Evolutionary conservation across 2,888 invertebrate genomes (phyloP).

Genomic region (Drosophila greeni): DNA sequence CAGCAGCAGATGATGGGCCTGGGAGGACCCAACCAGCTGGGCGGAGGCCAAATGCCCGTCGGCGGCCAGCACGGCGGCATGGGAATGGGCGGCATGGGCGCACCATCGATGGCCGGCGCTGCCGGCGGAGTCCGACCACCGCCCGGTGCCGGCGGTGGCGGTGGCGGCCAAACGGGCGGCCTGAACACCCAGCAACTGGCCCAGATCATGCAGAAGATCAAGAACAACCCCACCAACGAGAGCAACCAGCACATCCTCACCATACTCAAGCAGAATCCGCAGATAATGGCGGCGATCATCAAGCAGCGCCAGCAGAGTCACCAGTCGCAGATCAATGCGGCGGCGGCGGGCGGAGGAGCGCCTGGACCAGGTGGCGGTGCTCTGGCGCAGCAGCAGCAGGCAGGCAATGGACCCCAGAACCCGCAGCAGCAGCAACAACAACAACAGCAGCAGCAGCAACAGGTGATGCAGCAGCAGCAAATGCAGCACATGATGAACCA

Average conservation of each 20-base stretch:
- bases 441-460: conserved; percentile 78
- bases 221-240: conserved; percentile 93
- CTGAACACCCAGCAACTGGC: conserved; percentile 82
- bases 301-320: conserved; percentile 90
- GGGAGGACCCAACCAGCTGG: conserved; percentile 55
- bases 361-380: conserved; percentile 51
- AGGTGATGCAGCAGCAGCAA: conserved; percentile 80
- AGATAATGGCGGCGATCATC: conserved; percentile 96
- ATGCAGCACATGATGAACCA: conserved; percentile 79
- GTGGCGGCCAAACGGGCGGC: conserved; percentile 64
- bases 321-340: conserved; percentile 78
- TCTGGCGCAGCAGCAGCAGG: conserved; percentile 45
- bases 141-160: conserved; percentile 57
- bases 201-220: conserved; percentile 92
- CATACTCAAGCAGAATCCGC: conserved; percentile 95
- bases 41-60: conserved; percentile 51
- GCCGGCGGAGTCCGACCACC: conserved; percentile 78
- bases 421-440: conserved; percentile 72
- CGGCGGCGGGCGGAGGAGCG: conserved; percentile 60
- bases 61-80: conserved; percentile 56
- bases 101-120: conserved; percentile 57
- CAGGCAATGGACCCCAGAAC: conserved; percentile 71
- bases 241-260: conserved; percentile 94
- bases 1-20: conserved; percentile 51
- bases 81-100: conserved; percentile 62